phyloP scores from a whole-genome alignment of 2,888 invertebrate species.

The Coenonympha arcania region DNA sequence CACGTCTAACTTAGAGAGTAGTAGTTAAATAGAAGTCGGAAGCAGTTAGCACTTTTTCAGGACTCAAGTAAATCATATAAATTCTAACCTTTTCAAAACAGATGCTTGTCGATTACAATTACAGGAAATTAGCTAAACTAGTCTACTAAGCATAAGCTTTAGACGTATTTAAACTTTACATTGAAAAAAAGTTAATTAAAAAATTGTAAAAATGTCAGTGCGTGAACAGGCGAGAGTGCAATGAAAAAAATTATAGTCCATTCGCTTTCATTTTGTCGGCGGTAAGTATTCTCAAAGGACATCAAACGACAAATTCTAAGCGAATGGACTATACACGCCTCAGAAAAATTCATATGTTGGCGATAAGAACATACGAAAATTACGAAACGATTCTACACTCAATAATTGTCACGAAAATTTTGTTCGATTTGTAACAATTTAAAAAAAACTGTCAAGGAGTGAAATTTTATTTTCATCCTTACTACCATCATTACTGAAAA shows the following conservation, averaged over 20 bases:
- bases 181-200: background rate
- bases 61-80: background rate
- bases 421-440: background rate
- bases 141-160: constrained; percentile 4
- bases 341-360: background rate
- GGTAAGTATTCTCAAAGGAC: too few relatives aligned
- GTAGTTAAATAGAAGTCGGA: constrained; percentile 2
- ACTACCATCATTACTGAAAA: too few relatives aligned
- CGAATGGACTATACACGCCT: too few relatives aligned
- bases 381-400: background rate
- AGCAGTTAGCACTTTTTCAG: constrained; percentile 7
- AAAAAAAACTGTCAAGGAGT: too few relatives aligned
- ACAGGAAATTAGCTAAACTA: background rate
- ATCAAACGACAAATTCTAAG: too few relatives aligned
- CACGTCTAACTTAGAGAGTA: background rate
- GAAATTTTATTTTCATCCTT: too few relatives aligned
- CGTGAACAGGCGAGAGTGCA: constrained; percentile 6
- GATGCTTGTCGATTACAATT: background rate
- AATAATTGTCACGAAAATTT: background rate
- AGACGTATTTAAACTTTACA: background rate
- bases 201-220: constrained; percentile 1
- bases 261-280: too few relatives aligned
- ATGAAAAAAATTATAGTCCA: background rate
- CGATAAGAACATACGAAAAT: background rate
- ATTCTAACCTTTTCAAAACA: background rate